Percentiles rank a stretch among this genome's conserved stretches.
Evolutionary conservation across 1,140 invertebrate genomes (phyloP).

Genomic region (Scaptomyza hsui): DNA sequence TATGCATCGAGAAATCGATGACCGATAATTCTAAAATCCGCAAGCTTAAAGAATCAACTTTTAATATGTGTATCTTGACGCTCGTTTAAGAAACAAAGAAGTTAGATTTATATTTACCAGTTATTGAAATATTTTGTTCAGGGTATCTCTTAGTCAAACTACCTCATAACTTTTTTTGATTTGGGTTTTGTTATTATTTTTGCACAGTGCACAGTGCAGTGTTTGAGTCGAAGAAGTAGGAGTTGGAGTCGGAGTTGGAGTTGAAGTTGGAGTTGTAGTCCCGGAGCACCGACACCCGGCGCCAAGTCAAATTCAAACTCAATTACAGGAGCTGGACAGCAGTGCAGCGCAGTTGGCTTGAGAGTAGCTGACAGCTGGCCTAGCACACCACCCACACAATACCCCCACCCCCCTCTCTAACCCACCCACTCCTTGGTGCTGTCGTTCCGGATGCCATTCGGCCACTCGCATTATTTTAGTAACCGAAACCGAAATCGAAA

Average conservation of each 20-base stretch:
- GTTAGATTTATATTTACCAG: too few species aligned
- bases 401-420: background rate
- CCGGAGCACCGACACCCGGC: conserved; percentile 4
- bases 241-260: background rate
- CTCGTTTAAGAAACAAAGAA: too few species aligned
- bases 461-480: conserved; percentile 30
- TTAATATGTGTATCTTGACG: too few species aligned
- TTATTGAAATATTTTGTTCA: too few species aligned
- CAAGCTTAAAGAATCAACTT: too few species aligned
- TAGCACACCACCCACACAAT: background rate
- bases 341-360: conserved; percentile 1
- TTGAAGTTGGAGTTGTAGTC: background rate
- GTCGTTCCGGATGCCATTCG: conserved; percentile 15
- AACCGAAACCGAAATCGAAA: conserved; percentile 29
- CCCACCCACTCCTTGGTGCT: background rate
- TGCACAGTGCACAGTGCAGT: too few species aligned
- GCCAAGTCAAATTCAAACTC: conserved; percentile 18
- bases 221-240: too few species aligned
- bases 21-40: too few species aligned
- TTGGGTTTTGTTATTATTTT: background rate
- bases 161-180: too few species aligned
- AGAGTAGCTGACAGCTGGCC: background rate
- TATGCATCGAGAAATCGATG: too few species aligned
- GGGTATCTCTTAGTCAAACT: too few species aligned
- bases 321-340: conserved; percentile 57